phyloP scores from a whole-genome alignment of 2,888 invertebrate genomes.

The Kryphioiulus occultus region DNA sequence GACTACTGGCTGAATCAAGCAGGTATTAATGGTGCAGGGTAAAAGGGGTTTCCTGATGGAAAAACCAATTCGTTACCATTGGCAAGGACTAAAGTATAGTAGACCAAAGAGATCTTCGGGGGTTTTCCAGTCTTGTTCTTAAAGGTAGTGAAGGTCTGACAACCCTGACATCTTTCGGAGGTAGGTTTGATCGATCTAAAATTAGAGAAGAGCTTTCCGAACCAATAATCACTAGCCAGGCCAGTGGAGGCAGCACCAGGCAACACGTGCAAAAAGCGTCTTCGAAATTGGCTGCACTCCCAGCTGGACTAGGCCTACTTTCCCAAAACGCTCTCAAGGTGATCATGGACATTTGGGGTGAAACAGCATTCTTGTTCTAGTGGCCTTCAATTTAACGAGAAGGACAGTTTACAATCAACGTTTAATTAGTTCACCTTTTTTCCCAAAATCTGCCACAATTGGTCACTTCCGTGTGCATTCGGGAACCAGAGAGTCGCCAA shows the following conservation, averaged over 20 bases:
- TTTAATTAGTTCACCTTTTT: conserved; percentile 40
- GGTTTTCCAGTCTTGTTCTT: neutral
- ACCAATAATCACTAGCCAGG: neutral
- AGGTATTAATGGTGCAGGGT: no score
- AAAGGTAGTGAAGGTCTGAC: neutral
- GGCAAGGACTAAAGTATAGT: no score
- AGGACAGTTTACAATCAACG: conserved; percentile 38
- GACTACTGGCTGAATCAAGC: no score
- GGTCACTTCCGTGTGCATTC: conserved; percentile 2
- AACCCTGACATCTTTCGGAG: conserved; percentile 32
- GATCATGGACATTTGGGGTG: conserved; percentile 47
- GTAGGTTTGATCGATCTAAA: neutral
- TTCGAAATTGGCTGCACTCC: conserved; percentile 39
- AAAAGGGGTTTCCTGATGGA: no score
- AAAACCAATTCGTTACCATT: no score
- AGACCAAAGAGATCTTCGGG: neutral
- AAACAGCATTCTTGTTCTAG: conserved; percentile 48
- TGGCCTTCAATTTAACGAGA: conserved; percentile 17
- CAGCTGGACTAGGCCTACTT: neutral
- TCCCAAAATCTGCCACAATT: conserved; percentile 7
- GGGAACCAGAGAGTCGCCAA: neutral
- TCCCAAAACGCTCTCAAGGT: conserved; percentile 45
- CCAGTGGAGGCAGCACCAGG: conserved; percentile 13
- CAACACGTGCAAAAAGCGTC: conserved; percentile 35
- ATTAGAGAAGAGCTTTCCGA: neutral